Conservation (phyloP, 2,888 invertebrate species). For the Andrena fulva region DNA sequence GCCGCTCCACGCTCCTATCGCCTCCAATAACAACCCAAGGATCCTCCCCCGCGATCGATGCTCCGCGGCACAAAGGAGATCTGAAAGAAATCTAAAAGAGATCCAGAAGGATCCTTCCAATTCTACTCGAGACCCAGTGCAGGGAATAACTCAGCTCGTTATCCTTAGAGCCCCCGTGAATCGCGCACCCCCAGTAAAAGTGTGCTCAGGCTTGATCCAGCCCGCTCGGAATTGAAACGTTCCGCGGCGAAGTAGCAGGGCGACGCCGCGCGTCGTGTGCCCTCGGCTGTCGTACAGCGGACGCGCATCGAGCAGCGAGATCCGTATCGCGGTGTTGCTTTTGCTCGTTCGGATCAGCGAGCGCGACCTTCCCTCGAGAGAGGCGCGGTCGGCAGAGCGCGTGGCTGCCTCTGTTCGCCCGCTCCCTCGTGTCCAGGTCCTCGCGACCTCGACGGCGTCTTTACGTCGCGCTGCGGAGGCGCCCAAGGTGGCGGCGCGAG, state of each 20-base stretch:
- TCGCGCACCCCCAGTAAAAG: background rate
- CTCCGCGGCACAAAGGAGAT: too few relatives aligned
- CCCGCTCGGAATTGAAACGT: background rate
- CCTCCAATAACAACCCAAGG: too few relatives aligned
- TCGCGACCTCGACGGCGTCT: slow-evolving; percentile 46
- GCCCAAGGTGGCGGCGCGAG: slow-evolving; percentile 46
- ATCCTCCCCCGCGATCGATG: too few relatives aligned
- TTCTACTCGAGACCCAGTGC: background rate
- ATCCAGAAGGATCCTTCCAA: background rate
- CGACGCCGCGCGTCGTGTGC: too few relatives aligned
- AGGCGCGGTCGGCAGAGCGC: background rate
- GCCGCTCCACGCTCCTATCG: too few relatives aligned
- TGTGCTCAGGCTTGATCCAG: background rate
- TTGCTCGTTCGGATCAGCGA: slow-evolving; percentile 1
- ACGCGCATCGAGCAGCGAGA: slow-evolving; percentile 14
- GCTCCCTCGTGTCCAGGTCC: slow-evolving; percentile 28
- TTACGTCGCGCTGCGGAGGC: slow-evolving; percentile 43
- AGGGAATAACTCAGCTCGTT: background rate
- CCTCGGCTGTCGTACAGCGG: background rate
- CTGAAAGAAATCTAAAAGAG: background rate
- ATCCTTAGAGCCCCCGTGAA: background rate
- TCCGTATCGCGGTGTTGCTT: slow-evolving; percentile 31
- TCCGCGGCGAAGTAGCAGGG: background rate
- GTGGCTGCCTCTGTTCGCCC: background rate
- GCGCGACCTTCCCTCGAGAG: slow-evolving; percentile 15